phyloP scores from a whole-genome alignment of 2,113 vertebrate genomes.

The Coptodon bakossiorum region DNA sequence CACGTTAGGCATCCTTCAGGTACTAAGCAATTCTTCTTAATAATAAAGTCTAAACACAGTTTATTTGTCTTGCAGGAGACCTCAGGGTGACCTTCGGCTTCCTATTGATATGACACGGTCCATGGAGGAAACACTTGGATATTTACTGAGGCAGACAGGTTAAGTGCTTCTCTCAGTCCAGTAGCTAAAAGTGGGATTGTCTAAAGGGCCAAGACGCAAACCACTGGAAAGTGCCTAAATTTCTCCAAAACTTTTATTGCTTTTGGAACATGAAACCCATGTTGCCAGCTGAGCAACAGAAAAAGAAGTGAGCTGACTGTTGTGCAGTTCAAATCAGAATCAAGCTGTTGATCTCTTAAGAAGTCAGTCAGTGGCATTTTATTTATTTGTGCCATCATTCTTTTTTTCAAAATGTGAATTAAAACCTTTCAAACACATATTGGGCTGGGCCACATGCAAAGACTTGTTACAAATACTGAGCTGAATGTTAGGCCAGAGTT shows the following conservation, averaged over 20 bases:
- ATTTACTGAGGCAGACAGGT: slow-evolving; percentile 37
- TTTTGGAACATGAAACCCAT: not conserved
- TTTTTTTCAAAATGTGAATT: not conserved
- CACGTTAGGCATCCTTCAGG: not conserved
- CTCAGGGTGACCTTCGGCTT: slow-evolving; percentile 1
- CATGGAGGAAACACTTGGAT: slow-evolving; percentile 24
- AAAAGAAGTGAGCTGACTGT: not conserved
- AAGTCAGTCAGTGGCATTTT: not conserved
- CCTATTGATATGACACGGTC: slow-evolving; percentile 18
- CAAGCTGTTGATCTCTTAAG: not conserved
- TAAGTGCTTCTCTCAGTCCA: slow-evolving; percentile 24
- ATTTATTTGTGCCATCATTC: not conserved
- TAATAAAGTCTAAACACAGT: not conserved
- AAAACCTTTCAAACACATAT: not conserved
- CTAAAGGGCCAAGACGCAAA: not conserved
- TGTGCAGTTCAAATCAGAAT: not conserved
- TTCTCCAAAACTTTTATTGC: not conserved
- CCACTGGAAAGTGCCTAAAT: not conserved
- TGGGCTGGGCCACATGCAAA: not conserved
- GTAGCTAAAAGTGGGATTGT: slow-evolving; percentile 11
- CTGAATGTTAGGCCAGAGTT: not conserved
- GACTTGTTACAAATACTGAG: not conserved
- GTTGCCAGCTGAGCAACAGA: not conserved
- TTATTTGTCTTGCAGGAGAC: slow-evolving; percentile 10
- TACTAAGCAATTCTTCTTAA: not conserved